Evolutionary conservation across 2,888 invertebrate species (phyloP).

Genomic region (Pediacus dermestoides): DNA sequence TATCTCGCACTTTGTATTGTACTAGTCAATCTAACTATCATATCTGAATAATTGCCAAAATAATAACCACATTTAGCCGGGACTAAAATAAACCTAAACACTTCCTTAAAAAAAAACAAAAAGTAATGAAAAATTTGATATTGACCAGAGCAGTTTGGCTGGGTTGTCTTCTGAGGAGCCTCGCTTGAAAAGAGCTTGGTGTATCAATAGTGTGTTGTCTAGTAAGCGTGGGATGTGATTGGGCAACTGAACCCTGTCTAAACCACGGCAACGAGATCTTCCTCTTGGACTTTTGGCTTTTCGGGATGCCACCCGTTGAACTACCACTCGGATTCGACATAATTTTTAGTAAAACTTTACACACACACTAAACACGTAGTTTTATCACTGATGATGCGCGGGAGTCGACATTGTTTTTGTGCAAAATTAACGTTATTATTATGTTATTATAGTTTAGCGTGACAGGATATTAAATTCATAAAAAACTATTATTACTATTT

Average conservation of each 20-base stretch:
- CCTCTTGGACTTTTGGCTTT: conserved; percentile 68
- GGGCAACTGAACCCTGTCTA: conserved; percentile 73
- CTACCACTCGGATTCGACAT: conserved; percentile 29
- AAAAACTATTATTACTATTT: conserved; percentile 6
- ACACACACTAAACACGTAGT: no score
- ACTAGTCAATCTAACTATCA: no score
- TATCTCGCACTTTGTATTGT: no score
- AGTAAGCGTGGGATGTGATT: conserved; percentile 70
- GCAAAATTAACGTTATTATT: no score
- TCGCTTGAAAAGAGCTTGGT: conserved; percentile 78
- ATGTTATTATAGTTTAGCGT: no score
- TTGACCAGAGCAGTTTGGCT: conserved; percentile 55
- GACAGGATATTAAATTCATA: background rate
- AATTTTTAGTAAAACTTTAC: no score
- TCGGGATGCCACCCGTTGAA: conserved; percentile 38
- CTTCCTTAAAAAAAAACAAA: conserved; percentile 10
- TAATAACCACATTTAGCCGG: background rate
- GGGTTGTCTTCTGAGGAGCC: conserved; percentile 65
- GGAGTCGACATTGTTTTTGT: no score
- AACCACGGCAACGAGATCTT: conserved; percentile 91
- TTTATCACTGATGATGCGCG: no score
- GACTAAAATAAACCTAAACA: background rate
- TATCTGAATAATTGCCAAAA: background rate
- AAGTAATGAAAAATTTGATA: conserved; percentile 28
- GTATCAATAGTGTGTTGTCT: conserved; percentile 90